phyloP scores from a whole-genome alignment of 2,888 invertebrate genomes.

The Drosophila borborema region DNA sequence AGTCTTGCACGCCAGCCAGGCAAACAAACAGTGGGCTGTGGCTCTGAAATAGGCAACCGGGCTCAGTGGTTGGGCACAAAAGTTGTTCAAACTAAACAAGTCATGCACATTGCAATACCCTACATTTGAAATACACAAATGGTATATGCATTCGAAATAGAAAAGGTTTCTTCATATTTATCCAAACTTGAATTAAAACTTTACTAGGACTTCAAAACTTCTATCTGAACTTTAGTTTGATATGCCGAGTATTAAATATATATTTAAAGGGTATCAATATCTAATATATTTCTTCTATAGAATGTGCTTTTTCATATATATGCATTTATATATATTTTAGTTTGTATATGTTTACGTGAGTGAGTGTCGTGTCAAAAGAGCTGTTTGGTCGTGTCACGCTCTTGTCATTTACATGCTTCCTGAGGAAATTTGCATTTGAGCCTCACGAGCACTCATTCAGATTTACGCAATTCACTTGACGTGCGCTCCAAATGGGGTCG shows the following conservation, averaged over 20 bases:
- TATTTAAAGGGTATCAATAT: background rate
- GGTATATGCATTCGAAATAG: background rate
- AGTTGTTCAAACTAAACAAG: slow-evolving; percentile 76
- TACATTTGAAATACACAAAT: background rate
- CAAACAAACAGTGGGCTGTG: slow-evolving; percentile 61
- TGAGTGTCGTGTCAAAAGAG: slow-evolving; percentile 18
- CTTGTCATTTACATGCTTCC: slow-evolving; percentile 54
- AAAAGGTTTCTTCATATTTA: background rate
- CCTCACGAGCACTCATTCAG: slow-evolving; percentile 33
- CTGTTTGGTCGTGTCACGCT: slow-evolving; percentile 28
- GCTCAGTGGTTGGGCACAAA: slow-evolving; percentile 43
- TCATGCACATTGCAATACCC: slow-evolving; percentile 66
- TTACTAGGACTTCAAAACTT: too few species aligned
- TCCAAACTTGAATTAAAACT: background rate
- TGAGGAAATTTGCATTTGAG: slow-evolving; percentile 69
- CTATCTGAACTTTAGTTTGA: too few species aligned
- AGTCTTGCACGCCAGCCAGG: slow-evolving; percentile 63
- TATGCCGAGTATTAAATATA: background rate
- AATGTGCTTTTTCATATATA: slow-evolving; percentile 12
- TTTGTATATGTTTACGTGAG: slow-evolving; percentile 4
- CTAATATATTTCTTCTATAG: slow-evolving; percentile 12
- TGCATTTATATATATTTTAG: slow-evolving; percentile 5
- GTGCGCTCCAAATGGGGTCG: slow-evolving; percentile 1
- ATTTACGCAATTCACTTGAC: slow-evolving; percentile 37
- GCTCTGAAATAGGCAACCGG: slow-evolving; percentile 46